A percentile compares a stretch with the other conserved stretches of the same genome.
These are phyloP conservation scores for Dolichallabes microphthalmus DNA, from an alignment of 2,113 vertebrate genomes.

Conservation along the genomic window DNA sequence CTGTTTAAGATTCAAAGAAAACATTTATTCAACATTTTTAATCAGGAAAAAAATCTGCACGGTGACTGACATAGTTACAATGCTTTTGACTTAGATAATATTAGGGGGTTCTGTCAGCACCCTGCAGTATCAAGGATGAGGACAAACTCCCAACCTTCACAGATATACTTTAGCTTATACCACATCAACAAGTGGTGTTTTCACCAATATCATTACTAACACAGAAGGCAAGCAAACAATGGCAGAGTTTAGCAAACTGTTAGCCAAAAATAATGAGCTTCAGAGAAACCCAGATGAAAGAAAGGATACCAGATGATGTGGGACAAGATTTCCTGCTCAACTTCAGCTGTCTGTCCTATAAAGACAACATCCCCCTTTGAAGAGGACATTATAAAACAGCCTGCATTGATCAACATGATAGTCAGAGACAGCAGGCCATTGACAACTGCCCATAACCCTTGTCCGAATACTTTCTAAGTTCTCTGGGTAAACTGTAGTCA, in stretches of 20 bases:
- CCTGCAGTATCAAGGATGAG: conserved; percentile 10
- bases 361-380: conserved; percentile 28
- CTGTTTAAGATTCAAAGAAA: not conserved
- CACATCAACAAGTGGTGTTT: conserved; percentile 45
- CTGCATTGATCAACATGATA: conserved; percentile 48
- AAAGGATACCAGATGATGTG: conserved; percentile 43
- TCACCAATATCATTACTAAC: conserved; percentile 44
- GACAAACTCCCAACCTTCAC: not conserved
- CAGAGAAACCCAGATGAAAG: conserved; percentile 50
- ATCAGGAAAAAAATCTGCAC: conserved; percentile 6
- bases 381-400: conserved; percentile 27
- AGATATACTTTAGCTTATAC: conserved; percentile 21
- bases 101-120: conserved; percentile 31
- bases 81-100: conserved; percentile 21
- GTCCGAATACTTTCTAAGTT: conserved; percentile 27
- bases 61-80: conserved; percentile 7
- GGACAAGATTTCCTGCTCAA: conserved; percentile 47
- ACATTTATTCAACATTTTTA: conserved; percentile 32
- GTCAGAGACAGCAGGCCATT: conserved; percentile 25
- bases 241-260: conserved; percentile 10
- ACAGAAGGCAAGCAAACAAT: conserved; percentile 45
- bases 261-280: conserved; percentile 47
- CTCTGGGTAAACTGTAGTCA: conserved; percentile 37
- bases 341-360: conserved; percentile 31
- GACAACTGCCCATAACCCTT: not conserved